A percentile compares a stretch with the other conserved stretches of the same genome.
These are phyloP conservation scores for Leucophenga varia DNA, from an alignment of 1,140 invertebrate genomes.

Conservation along the genomic window DNA sequence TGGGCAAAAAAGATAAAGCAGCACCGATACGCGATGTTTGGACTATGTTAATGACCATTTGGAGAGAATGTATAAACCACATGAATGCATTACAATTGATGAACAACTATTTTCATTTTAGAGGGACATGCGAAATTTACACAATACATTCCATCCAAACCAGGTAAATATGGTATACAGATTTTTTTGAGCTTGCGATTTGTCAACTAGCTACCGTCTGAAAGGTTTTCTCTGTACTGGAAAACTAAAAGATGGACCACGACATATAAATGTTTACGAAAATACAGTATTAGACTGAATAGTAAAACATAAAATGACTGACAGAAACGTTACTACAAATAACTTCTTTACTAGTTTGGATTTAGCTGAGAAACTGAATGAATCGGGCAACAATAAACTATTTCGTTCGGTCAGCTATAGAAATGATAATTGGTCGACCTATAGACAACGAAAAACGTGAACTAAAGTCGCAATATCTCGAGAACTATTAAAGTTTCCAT, in stretches of 20 bases:
- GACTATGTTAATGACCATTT: neutral
- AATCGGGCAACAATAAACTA: too few relatives aligned
- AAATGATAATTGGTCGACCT: too few relatives aligned
- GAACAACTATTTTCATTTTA: neutral
- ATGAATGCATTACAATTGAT: neutral
- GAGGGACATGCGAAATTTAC: neutral
- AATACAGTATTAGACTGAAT: neutral
- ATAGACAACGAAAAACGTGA: too few relatives aligned
- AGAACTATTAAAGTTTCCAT: too few relatives aligned
- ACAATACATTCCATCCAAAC: neutral
- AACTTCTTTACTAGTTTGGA: neutral
- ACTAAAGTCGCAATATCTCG: too few relatives aligned
- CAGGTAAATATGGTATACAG: neutral
- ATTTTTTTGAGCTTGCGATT: neutral
- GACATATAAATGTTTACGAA: neutral
- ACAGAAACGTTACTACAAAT: too few relatives aligned
- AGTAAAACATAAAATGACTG: neutral
- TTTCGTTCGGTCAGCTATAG: too few relatives aligned
- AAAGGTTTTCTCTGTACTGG: neutral
- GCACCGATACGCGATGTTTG: neutral
- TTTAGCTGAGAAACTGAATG: neutral
- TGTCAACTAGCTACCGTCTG: neutral
- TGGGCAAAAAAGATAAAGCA: neutral
- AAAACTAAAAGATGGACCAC: neutral
- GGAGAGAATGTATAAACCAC: neutral